Percentiles rank a stretch among this genome's conserved stretches.
Evolutionary conservation across 2,888 invertebrate species (phyloP).

Genomic region (Onchidella celtica): DNA sequence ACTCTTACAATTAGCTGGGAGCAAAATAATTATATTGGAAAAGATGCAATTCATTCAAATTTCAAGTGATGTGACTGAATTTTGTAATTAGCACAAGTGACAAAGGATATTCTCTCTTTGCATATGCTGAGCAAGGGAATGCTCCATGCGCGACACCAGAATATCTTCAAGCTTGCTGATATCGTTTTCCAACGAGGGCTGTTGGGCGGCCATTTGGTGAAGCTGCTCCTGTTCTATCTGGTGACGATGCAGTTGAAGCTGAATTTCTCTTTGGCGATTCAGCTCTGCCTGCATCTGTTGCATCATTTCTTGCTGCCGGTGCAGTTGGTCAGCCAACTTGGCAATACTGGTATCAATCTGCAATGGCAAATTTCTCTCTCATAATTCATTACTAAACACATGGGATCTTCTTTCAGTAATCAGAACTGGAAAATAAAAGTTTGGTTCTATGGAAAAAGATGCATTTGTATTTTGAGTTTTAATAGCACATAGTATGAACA

Average conservation of each 20-base stretch:
- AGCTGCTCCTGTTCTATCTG: conserved; percentile 64
- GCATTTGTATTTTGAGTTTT: too few relatives aligned
- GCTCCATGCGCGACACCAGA: conserved; percentile 71
- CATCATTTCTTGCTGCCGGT: conserved; percentile 73
- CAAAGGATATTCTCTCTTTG: conserved; percentile 78
- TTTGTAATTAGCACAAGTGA: too few relatives aligned
- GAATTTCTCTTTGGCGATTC: conserved; percentile 70
- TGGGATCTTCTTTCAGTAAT: not conserved
- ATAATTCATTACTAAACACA: not conserved
- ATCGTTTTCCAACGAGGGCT: conserved; percentile 70
- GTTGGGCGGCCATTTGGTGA: conserved; percentile 64
- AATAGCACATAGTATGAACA: too few relatives aligned
- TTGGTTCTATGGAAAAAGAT: too few relatives aligned
- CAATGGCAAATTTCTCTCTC: not conserved
- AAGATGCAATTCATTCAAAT: too few relatives aligned
- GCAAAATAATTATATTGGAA: too few relatives aligned
- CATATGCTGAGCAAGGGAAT: conserved; percentile 71
- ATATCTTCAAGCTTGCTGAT: conserved; percentile 74
- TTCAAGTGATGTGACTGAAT: too few relatives aligned
- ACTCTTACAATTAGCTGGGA: too few relatives aligned
- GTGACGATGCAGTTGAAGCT: conserved; percentile 66
- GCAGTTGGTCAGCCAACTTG: conserved; percentile 63
- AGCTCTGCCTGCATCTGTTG: conserved; percentile 66
- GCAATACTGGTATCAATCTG: conserved; percentile 68
- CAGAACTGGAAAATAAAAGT: not conserved